phyloP scores from a whole-genome alignment of 2,888 invertebrate genomes.

The Tiliacea aurago region DNA sequence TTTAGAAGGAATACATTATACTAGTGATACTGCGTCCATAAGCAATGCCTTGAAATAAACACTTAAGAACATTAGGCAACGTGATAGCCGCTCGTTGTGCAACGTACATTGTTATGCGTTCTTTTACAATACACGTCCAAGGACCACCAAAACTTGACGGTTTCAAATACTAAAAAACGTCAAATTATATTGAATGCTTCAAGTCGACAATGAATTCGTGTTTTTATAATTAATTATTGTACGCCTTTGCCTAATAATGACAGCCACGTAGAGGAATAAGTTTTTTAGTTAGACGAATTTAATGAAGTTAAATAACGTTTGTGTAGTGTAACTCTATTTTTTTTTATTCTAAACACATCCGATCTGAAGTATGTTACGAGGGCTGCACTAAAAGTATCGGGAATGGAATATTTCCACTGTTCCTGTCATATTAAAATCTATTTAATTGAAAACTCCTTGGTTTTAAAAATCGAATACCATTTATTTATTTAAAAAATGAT shows the following conservation, averaged over 20 bases:
- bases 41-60: conserved; percentile 46
- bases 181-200: conserved; percentile 8
- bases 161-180: conserved; percentile 13
- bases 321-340: too few relatives aligned
- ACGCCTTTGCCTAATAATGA: background rate
- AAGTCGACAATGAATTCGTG: background rate
- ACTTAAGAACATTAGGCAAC: conserved; percentile 43
- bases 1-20: background rate
- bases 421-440: too few relatives aligned
- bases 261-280: background rate
- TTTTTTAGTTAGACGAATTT: too few relatives aligned
- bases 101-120: conserved; percentile 55
- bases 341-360: background rate
- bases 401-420: too few relatives aligned
- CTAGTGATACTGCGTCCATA: conserved; percentile 22
- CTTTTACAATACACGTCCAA: conserved; percentile 49
- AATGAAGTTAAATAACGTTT: too few relatives aligned
- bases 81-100: conserved; percentile 44
- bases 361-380: background rate
- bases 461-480: too few relatives aligned
- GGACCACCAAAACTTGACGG: conserved; percentile 39
- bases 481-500: too few relatives aligned
- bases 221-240: conserved; percentile 1
- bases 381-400: too few relatives aligned
- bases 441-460: too few relatives aligned